Conservation (phyloP, 2,113 vertebrate species). For the Siniperca knerii region DNA sequence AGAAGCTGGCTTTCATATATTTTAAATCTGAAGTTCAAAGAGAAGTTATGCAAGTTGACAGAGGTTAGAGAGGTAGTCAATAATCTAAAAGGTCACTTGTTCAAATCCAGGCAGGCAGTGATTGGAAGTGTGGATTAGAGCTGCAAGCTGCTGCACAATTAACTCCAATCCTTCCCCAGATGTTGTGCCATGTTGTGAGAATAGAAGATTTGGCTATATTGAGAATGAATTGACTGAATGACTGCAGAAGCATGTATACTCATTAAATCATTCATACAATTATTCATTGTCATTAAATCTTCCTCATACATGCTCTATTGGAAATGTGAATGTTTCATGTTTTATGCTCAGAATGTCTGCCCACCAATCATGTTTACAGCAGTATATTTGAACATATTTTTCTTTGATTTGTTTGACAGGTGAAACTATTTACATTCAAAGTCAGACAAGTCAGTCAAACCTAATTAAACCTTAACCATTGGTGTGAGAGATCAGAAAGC, state of each 20-base stretch:
- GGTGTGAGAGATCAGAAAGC: no score
- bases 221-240: neutral
- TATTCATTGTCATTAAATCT: neutral
- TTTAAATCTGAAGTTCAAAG: neutral
- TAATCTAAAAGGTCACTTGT: slow-evolving; percentile 26
- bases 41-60: neutral
- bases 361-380: neutral
- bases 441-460: no score
- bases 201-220: neutral
- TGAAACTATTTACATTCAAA: no score
- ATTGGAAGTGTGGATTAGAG: slow-evolving; percentile 46
- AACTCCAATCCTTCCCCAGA: slow-evolving; percentile 4
- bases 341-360: neutral
- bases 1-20: neutral
- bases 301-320: neutral
- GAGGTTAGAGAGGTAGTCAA: slow-evolving; percentile 3
- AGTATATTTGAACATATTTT: neutral
- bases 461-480: no score
- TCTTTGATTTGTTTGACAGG: no score
- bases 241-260: neutral
- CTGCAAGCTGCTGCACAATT: slow-evolving; percentile 21
- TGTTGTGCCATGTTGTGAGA: no score
- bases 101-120: slow-evolving; percentile 14
- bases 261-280: no score
- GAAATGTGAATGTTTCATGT: neutral